Evolutionary conservation across 2,113 vertebrate species (phyloP), one percentile per base, ranked within the genome.

Genomic region (Pterocles orientalis): DNA sequence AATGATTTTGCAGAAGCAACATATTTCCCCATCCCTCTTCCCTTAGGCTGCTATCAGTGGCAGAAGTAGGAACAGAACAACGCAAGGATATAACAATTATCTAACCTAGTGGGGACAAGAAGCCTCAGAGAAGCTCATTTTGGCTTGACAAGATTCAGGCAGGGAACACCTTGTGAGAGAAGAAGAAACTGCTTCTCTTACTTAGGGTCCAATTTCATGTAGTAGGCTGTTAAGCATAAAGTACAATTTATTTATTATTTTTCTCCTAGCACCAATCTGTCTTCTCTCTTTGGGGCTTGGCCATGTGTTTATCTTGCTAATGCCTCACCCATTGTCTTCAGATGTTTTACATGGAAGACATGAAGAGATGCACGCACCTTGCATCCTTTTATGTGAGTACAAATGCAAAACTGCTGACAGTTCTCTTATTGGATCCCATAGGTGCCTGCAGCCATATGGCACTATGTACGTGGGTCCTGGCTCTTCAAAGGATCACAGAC

Each of bases 1-100:
- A 91, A 86, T 15, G 93, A 85, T 97, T 98, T 96, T 98, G 95
- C 95, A 97, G 97, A 94, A 97, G 93, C 85, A 91, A 97, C 39
- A 18, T 61, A 96, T 95, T 97, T 97, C 90, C 45, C 68, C 86
- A 82, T 84, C 82, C 53, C 72, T 92, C 91, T 92, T 80, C 94
- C 94, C 91, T 94, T 31, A 50, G 84, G 90, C 94, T 94, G 86
- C 75, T 88, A 39, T 84, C 53, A 53, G 65, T 71, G 65, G 86
- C 9, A 34, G 60, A 80, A 92, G 91, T 36, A 90, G 86, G 34
- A 87, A 88, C 82, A 93, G 95, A 90, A 86, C 77, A 82, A 96
- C 84, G 85, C 61, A 93, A 96, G 93, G 57, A 78, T 76, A 76
- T 48, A 85, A 48, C 58, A 80, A 94, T 91, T 91, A 95, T 69